Evolutionary conservation across 1,140 invertebrate species (phyloP).

Genomic region (Paralvinella palmiformis): DNA sequence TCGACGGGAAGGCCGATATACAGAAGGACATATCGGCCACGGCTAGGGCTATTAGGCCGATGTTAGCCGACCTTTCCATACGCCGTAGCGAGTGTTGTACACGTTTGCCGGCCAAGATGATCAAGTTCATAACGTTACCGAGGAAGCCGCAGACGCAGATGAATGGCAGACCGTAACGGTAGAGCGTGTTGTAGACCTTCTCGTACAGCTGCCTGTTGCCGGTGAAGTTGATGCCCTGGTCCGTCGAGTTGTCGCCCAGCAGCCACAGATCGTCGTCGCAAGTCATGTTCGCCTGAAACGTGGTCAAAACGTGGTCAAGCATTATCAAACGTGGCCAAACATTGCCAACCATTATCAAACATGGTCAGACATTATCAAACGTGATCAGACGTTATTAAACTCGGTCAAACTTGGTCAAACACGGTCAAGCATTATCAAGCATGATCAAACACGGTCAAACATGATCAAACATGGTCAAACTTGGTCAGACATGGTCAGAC

Average conservation of each 20-base stretch:
- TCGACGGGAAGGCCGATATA: constrained; percentile 35
- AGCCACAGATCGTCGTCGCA: too few species aligned
- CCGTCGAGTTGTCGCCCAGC: constrained; percentile 1
- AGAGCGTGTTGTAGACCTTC: constrained; percentile 27
- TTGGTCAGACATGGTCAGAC: too few species aligned
- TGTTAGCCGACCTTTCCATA: constrained; percentile 41
- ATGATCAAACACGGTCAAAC: too few species aligned
- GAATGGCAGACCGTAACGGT: constrained; percentile 32
- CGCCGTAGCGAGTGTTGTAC: constrained; percentile 35
- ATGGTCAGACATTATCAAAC: too few species aligned
- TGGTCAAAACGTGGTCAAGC: too few species aligned
- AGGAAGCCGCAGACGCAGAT: constrained; percentile 44
- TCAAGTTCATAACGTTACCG: constrained; percentile 28
- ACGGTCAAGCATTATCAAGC: too few species aligned
- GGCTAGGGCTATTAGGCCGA: constrained; percentile 20
- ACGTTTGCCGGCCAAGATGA: constrained; percentile 25
- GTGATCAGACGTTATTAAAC: too few species aligned
- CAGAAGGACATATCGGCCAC: constrained; percentile 23
- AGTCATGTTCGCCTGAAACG: too few species aligned
- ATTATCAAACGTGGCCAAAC: too few species aligned
- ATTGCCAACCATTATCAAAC: too few species aligned
- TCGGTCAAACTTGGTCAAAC: too few species aligned
- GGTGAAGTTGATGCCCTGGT: neutral
- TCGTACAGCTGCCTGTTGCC: constrained; percentile 20
- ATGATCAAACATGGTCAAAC: too few species aligned